These are phyloP conservation scores for Gobiocypris rarus DNA, from an alignment of 2,113 vertebrate species.

Conservation along the genomic window DNA sequence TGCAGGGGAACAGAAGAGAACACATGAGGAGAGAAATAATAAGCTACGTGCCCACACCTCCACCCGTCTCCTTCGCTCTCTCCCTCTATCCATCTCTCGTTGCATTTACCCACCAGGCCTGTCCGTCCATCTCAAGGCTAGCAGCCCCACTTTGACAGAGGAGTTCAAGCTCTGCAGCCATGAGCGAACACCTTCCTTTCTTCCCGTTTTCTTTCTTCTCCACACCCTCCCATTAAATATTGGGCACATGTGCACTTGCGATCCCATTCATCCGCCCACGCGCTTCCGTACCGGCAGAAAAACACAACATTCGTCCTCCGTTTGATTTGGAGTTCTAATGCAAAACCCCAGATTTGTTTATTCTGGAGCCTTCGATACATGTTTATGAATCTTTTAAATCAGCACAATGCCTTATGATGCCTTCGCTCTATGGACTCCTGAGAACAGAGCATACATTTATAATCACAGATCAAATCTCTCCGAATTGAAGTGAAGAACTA, in stretches of 20 bases:
- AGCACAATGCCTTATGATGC: constrained; percentile 61
- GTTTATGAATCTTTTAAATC: constrained; percentile 69
- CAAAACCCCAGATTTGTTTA: constrained; percentile 64
- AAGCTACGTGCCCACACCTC: constrained; percentile 86
- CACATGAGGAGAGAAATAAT: constrained; percentile 97
- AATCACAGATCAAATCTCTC: constrained; percentile 57
- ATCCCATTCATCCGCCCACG: constrained; percentile 28
- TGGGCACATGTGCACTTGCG: constrained; percentile 23
- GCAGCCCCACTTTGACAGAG: constrained; percentile 53
- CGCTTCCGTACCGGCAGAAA: background rate
- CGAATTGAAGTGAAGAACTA: constrained; percentile 59
- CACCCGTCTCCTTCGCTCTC: constrained; percentile 71
- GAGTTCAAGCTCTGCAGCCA: constrained; percentile 53
- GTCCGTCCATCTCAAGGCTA: constrained; percentile 56
- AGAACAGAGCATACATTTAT: constrained; percentile 61
- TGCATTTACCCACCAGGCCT: constrained; percentile 51
- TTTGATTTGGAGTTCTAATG: constrained; percentile 48
- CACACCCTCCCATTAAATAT: constrained; percentile 44
- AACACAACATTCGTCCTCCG: constrained; percentile 52
- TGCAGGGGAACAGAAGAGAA: constrained; percentile 90
- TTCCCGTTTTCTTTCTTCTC: constrained; percentile 18
- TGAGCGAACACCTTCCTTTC: constrained; percentile 18
- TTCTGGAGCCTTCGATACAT: constrained; percentile 62
- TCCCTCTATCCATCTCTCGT: constrained; percentile 59
- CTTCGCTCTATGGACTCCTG: constrained; percentile 54